Evolutionary conservation across 2,113 vertebrate genomes (phyloP), one percentile per base, ranked within the genome.

Genomic region (Triplophysa dalaica): DNA sequence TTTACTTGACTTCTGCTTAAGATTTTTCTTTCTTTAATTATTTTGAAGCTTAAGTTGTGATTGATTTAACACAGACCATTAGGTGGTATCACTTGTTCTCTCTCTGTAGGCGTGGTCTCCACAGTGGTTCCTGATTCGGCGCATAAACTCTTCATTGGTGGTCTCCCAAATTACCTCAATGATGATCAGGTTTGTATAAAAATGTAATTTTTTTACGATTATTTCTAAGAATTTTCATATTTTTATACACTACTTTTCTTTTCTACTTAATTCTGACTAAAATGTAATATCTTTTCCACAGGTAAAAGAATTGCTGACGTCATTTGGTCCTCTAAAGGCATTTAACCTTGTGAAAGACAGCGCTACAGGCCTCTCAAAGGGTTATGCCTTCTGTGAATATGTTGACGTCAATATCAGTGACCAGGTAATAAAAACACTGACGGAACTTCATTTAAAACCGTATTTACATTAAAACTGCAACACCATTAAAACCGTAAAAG

Each of bases 291-390:
- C 43, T 45, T 0, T 45, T 63, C 52, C 6, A 50, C 85, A 97
- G 95, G 95, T 97, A 14, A 97, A 97, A 83, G 96, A 97, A 83
- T 89, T 97, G 78, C 87, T 97, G 88, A 97, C 95, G 3, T 96
- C 96, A 0, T 97, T 97, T 11, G 95, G 96, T 29, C 95, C 95
- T 8, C 92, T 97, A 63, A 97, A 97, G 87, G 95, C 96, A 69
- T 97, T 97, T 86, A 97, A 97, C 83, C 89, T 96, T 87, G 96
- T 97, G 72, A 97, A 97, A 89, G 96, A 97, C 92, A 97, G 95
- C 4, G 94, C 95, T 80, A 96, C 96, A 3, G 94, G 94, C 73
- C 91, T 97, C 41, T 97, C 96, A 33, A 97, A 97, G 87, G 96
- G 96, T 84, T 97, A 97, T 56, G 96, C 96, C 69, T 97, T 97